These are phyloP conservation scores for Ennomos quercinarius DNA, from an alignment of 2,888 invertebrate genomes.

Conservation along the genomic window DNA sequence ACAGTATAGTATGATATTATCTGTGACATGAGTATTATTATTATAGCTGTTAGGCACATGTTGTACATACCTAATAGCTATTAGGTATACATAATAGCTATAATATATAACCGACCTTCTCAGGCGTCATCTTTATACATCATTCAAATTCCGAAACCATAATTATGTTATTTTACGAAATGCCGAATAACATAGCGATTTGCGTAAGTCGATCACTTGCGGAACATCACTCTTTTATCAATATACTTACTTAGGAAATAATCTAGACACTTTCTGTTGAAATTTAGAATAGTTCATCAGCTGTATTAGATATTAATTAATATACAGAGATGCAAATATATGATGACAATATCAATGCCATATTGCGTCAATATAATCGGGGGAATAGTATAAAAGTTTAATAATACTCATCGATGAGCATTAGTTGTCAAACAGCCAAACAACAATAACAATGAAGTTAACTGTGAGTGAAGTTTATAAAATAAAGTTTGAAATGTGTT, in stretches of 20 bases:
- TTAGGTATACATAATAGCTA: too few species aligned
- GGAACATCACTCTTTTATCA: slow-evolving; percentile 19
- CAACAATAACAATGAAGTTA: slow-evolving; percentile 61
- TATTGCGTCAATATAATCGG: slow-evolving; percentile 57
- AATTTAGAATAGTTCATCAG: slow-evolving; percentile 37
- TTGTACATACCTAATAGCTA: neutral
- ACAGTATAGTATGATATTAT: too few species aligned
- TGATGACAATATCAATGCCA: slow-evolving; percentile 61
- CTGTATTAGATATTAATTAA: slow-evolving; percentile 49
- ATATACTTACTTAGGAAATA: neutral
- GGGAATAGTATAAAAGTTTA: slow-evolving; percentile 59
- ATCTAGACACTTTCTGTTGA: slow-evolving; percentile 33
- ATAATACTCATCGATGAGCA: slow-evolving; percentile 44
- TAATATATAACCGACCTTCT: slow-evolving; percentile 1
- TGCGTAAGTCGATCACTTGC: slow-evolving; percentile 22
- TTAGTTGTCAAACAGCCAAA: slow-evolving; percentile 50
- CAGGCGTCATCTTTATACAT: slow-evolving; percentile 8
- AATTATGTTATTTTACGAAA: slow-evolving; percentile 17
- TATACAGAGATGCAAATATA: slow-evolving; percentile 57
- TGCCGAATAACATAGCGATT: slow-evolving; percentile 1
- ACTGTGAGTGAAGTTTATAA: slow-evolving; percentile 51
- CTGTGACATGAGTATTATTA: too few species aligned
- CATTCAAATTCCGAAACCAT: slow-evolving; percentile 17
- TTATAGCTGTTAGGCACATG: too few species aligned
- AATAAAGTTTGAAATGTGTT: too few species aligned